Percentiles rank a stretch among this genome's conserved stretches.
These are phyloP conservation scores for Pogonocichla stellata DNA, from an alignment of 2,113 vertebrate species.

Conservation along the genomic window DNA sequence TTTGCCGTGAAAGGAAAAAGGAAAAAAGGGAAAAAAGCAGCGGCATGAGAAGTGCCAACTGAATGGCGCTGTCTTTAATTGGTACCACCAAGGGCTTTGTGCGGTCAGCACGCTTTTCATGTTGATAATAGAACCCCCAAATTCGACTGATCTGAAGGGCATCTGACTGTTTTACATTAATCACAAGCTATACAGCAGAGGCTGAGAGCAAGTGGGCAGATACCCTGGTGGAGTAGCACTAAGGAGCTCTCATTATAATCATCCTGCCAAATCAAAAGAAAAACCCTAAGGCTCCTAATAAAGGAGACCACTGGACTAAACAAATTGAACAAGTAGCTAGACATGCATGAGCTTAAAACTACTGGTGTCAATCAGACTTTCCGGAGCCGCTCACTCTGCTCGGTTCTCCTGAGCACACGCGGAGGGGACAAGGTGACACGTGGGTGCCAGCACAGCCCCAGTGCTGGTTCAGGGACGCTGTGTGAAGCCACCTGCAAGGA, in stretches of 20 bases:
- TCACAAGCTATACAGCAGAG: constrained; percentile 62
- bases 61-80: constrained; percentile 49
- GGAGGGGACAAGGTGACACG: background rate
- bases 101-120: constrained; percentile 13
- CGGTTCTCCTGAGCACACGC: fast-evolving
- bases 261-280: constrained; percentile 67
- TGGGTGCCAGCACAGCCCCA: background rate
- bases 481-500: background rate
- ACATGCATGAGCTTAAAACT: constrained; percentile 39
- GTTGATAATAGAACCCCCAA: constrained; percentile 57
- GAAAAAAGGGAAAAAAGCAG: background rate
- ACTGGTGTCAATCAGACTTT: constrained; percentile 28
- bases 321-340: constrained; percentile 64
- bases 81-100: constrained; percentile 55
- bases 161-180: constrained; percentile 66
- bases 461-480: background rate
- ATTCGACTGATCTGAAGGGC: constrained; percentile 57
- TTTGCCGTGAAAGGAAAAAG: background rate
- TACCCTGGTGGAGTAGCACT: constrained; percentile 59
- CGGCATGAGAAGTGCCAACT: background rate
- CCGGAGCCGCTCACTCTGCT: background rate
- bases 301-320: constrained; percentile 65
- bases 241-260: constrained; percentile 68
- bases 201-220: constrained; percentile 64
- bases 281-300: constrained; percentile 69